Conservation (phyloP, 2,797 vertebrate species). For the Anableps anableps region DNA sequence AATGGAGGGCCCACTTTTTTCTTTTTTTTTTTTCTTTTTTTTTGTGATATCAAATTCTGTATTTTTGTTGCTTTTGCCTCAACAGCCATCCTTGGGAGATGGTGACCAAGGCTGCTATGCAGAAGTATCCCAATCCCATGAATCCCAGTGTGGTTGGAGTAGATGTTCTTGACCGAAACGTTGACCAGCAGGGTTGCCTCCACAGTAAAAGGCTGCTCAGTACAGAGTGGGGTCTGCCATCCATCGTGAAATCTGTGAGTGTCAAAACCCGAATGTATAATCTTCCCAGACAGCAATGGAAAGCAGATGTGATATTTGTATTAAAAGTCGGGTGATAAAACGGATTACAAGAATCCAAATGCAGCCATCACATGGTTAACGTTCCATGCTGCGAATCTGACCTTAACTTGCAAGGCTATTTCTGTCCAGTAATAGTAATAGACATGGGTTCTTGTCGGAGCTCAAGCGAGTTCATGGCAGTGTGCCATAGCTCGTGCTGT, state of each 20-base stretch:
- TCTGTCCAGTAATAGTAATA: slow-evolving; percentile 42
- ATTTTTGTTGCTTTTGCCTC: slow-evolving; percentile 3
- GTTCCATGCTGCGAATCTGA: slow-evolving; percentile 30
- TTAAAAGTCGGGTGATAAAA: slow-evolving; percentile 5
- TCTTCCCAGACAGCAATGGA: neutral
- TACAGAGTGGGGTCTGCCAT: slow-evolving; percentile 96
- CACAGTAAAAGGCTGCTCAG: slow-evolving; percentile 94
- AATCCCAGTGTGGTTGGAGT: slow-evolving; percentile 95
- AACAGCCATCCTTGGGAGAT: slow-evolving; percentile 97
- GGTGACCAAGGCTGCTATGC: slow-evolving; percentile 96
- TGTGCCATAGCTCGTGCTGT: slow-evolving; percentile 57
- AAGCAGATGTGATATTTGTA: neutral
- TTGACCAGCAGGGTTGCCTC: slow-evolving; percentile 89
- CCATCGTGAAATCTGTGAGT: slow-evolving; percentile 93
- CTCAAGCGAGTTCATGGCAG: slow-evolving; percentile 30
- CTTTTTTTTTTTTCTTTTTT: too few relatives aligned
- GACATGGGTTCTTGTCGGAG: slow-evolving; percentile 17
- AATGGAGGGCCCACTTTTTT: too few relatives aligned
- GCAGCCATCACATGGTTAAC: slow-evolving; percentile 18
- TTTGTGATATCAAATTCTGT: neutral
- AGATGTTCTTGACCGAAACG: slow-evolving; percentile 88
- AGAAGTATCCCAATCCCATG: slow-evolving; percentile 99
- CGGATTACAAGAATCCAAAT: slow-evolving; percentile 2
- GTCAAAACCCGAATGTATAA: neutral
- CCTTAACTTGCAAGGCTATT: slow-evolving; percentile 58